phyloP scores from a whole-genome alignment of 2,888 invertebrate genomes.

The Parnassius glacialis region DNA sequence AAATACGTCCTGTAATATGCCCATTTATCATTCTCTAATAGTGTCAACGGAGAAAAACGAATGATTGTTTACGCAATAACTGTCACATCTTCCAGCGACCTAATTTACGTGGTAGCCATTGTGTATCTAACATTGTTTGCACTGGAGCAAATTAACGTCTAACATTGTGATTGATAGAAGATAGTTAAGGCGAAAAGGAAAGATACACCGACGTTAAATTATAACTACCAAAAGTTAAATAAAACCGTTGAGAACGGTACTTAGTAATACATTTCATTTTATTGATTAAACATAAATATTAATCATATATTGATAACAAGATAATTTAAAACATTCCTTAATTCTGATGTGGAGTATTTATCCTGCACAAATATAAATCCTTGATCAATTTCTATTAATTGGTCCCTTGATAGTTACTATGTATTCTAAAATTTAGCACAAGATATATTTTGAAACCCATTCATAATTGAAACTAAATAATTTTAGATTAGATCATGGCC shows the following conservation, averaged over 20 bases:
- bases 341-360: too few relatives aligned
- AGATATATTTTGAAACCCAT: too few relatives aligned
- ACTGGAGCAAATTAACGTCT: conserved; percentile 23
- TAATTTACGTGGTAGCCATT: conserved; percentile 18
- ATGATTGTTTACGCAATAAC: conserved; percentile 22
- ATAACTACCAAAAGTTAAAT: not conserved
- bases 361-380: too few relatives aligned
- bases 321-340: too few relatives aligned
- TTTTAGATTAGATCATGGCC: too few relatives aligned
- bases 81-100: conserved; percentile 21
- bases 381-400: too few relatives aligned
- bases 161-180: conserved; percentile 16
- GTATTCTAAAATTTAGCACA: too few relatives aligned
- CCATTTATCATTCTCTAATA: conserved; percentile 2
- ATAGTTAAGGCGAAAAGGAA: not conserved
- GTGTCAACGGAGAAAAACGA: conserved; percentile 17
- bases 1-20: not conserved
- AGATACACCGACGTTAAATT: not conserved
- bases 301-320: too few relatives aligned
- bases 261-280: too few relatives aligned
- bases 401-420: too few relatives aligned
- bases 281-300: too few relatives aligned
- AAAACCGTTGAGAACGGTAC: not conserved
- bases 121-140: conserved; percentile 14
- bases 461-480: too few relatives aligned